Base-by-base conservation (phyloP, 2,113 vertebrate genomes). In the Ophthalmolycus amberensis region DNA sequence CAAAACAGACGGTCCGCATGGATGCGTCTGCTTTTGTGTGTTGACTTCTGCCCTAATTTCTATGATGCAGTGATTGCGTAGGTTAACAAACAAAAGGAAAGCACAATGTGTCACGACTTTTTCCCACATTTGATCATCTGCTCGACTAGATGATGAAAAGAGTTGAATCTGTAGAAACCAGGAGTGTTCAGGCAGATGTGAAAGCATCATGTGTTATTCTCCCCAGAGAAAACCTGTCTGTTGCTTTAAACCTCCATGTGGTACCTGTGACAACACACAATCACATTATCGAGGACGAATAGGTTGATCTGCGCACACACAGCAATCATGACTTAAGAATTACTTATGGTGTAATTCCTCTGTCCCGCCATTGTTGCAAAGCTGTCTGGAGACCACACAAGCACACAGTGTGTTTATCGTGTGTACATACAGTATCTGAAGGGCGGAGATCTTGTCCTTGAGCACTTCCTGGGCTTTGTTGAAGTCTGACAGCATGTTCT, bases 391-490 rank as follows among this genome's bases (percentile, higher is more conserved):
- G 46, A 37, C 34, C 62, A 40, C 52, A 74, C 25, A 52, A 32
- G 10, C n/a, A 20, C 54, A 46, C 12, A 37, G 38, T 7, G 34
- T 9, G 27, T 44, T 20, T 75, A 70, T 37, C 5, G 83, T 22
- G 6, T 71, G 84, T 90, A 98, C 98, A 93, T 97, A 99, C 98
- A 97, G 97, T 91, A 98, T 95, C 95, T 99, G 98, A 68, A 99
- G 97, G 84, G 98, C 96, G 46, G 97, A 96, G 96, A 99, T 99
- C 96, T 99, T 99, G 96, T 99, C 98, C 95, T 98, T 98, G 86
- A 99, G 97, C 79, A 99, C 96, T 88, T 99, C 97, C 95, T 98
- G 98, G 89, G 97, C 98, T 93, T 99, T 99, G 97, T 99, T 98
- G 96, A 99, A 99, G 96, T 99, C 98, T 58, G 96, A 96, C 94